A percentile compares a stretch with the other conserved stretches of the same genome.
phyloP scores from a whole-genome alignment of 2,888 invertebrate species.

The Oeneis ivallda region DNA sequence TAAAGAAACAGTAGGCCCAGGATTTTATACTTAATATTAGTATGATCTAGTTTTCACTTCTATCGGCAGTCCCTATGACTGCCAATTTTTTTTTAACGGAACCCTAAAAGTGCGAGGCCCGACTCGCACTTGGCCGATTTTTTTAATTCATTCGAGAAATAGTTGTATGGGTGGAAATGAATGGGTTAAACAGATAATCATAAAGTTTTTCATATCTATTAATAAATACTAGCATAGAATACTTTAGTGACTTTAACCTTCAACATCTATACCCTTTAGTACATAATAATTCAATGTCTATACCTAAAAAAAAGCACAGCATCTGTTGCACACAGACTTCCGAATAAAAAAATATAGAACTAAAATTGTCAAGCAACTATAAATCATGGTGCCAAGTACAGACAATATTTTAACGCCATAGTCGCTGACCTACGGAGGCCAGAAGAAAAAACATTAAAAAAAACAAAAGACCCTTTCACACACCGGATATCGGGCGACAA shows the following conservation, averaged over 20 bases:
- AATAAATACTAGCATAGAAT: not conserved
- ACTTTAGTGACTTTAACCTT: not conserved
- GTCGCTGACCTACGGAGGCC: conserved; percentile 61
- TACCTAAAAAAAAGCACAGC: conserved; percentile 31
- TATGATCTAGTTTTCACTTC: too few relatives aligned
- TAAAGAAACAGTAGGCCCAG: too few relatives aligned
- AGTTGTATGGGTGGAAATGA: too few relatives aligned
- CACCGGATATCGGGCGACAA: conserved; percentile 78
- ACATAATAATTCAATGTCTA: too few relatives aligned
- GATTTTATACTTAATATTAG: too few relatives aligned
- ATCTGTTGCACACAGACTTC: conserved; percentile 31
- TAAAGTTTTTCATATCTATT: not conserved
- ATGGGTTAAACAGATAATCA: too few relatives aligned
- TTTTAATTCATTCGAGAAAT: too few relatives aligned
- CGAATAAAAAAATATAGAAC: conserved; percentile 43
- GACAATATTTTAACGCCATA: conserved; percentile 56
- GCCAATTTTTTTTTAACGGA: too few relatives aligned
- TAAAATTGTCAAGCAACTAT: conserved; percentile 53
- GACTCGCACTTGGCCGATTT: too few relatives aligned
- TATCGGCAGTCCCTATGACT: too few relatives aligned
- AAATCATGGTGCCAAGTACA: conserved; percentile 65
- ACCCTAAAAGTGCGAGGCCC: too few relatives aligned
- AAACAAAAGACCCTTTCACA: conserved; percentile 44
- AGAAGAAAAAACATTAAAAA: conserved; percentile 45
- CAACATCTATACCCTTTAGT: conserved; percentile 16